Conservation (phyloP, 1,140 invertebrate genomes). For the Lineus longissimus region DNA sequence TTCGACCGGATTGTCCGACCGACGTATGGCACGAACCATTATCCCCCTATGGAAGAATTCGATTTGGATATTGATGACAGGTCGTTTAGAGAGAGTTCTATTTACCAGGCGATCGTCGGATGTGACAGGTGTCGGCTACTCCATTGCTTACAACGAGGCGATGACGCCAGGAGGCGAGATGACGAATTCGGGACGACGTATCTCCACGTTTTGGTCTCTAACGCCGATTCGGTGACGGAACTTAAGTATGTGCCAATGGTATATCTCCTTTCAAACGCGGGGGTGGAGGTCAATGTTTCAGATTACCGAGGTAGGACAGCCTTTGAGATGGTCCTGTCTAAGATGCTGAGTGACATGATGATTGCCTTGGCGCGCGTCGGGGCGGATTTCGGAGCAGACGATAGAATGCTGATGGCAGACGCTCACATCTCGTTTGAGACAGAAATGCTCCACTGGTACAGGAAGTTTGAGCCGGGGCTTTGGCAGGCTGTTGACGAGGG, state of each 20-base stretch:
- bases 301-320: slow-evolving; percentile 3
- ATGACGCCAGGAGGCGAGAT: background rate
- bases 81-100: background rate
- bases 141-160: background rate
- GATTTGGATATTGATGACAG: background rate
- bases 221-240: background rate
- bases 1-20: too few species aligned
- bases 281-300: background rate
- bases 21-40: too few species aligned
- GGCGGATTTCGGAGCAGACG: background rate
- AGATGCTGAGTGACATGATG: background rate
- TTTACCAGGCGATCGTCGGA: background rate
- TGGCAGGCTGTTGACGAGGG: background rate
- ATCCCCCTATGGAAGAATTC: background rate
- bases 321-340: background rate
- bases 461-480: background rate
- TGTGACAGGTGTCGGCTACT: background rate
- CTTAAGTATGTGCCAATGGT: background rate
- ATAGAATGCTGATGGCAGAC: background rate
- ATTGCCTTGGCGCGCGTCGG: background rate
- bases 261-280: background rate
- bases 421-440: background rate
- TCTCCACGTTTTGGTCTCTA: background rate
- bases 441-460: background rate
- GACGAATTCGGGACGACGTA: slow-evolving; percentile 2